Conservation (phyloP, 2,888 invertebrate species). For the Busseola fusca region DNA sequence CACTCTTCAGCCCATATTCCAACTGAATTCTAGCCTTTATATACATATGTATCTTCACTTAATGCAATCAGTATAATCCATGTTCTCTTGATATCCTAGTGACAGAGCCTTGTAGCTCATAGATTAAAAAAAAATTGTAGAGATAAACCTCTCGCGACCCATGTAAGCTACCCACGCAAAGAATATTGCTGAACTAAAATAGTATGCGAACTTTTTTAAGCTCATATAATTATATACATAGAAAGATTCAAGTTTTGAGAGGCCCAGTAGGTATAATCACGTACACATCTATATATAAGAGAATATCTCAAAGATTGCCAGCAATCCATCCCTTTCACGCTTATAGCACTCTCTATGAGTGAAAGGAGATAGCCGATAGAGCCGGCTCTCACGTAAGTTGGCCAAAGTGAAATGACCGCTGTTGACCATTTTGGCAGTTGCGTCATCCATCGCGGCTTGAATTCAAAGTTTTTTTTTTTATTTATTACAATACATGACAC, state of each 20-base stretch:
- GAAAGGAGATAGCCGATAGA: constrained; percentile 73
- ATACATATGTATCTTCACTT: constrained; percentile 22
- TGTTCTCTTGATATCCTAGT: constrained; percentile 30
- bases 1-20: not conserved
- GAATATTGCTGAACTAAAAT: constrained; percentile 45
- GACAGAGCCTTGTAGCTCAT: constrained; percentile 12
- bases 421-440: constrained; percentile 86
- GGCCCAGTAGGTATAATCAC: constrained; percentile 70
- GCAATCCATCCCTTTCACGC: constrained; percentile 68
- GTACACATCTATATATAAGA: constrained; percentile 65
- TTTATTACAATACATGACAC: constrained; percentile 67
- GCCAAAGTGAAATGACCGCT: constrained; percentile 88
- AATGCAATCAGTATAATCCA: constrained; percentile 29
- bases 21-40: not conserved
- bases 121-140: constrained; percentile 32
- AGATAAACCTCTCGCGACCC: constrained; percentile 29
- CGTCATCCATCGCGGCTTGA: constrained; percentile 82
- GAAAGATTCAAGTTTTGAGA: constrained; percentile 70
- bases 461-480: constrained; percentile 72
- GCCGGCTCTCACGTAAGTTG: constrained; percentile 82
- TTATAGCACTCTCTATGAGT: constrained; percentile 54
- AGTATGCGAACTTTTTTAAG: constrained; percentile 54
- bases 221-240: constrained; percentile 49
- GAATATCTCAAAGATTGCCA: constrained; percentile 64
- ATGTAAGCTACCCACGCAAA: constrained; percentile 41